These are phyloP conservation scores for Pagetopsis macropterus DNA, from an alignment of 2,797 vertebrate species.

Conservation along the genomic window DNA sequence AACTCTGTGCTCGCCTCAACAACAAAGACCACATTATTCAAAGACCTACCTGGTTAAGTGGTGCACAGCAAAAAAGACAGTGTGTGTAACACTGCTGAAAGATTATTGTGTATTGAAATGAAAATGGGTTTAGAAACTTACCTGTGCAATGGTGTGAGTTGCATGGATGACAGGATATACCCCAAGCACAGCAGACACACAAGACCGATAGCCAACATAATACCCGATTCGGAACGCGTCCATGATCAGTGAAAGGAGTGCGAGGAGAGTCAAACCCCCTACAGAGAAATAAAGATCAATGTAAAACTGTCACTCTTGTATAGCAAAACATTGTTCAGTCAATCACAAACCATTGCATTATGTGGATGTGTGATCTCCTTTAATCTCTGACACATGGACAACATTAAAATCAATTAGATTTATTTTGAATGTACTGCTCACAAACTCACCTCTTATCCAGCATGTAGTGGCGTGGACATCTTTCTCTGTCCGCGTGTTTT, in stretches of 20 bases:
- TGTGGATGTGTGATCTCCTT: neutral
- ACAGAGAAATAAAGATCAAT: neutral
- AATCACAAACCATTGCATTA: neutral
- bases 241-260: conserved; percentile 92
- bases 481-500: conserved; percentile 84
- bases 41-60: conserved; percentile 53
- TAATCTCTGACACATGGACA: neutral
- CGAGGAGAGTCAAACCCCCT: conserved; percentile 95
- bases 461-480: conserved; percentile 91
- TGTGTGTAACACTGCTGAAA: conserved; percentile 58
- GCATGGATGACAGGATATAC: conserved; percentile 92
- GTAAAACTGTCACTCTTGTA: neutral
- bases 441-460: conserved; percentile 90
- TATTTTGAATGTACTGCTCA: neutral
- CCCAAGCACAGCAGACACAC: conserved; percentile 89
- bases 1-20: conserved; percentile 51
- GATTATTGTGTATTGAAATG: conserved; percentile 61
- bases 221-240: conserved; percentile 95
- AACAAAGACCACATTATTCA: conserved; percentile 80
- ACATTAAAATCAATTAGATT: rapidly evolving
- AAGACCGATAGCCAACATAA: conserved; percentile 91
- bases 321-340: neutral
- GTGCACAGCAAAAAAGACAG: conserved; percentile 41
- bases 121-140: conserved; percentile 75
- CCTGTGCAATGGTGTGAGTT: conserved; percentile 93